Base-by-base conservation (phyloP, 2,113 vertebrate species). In the Nannobrachium achirus region DNA sequence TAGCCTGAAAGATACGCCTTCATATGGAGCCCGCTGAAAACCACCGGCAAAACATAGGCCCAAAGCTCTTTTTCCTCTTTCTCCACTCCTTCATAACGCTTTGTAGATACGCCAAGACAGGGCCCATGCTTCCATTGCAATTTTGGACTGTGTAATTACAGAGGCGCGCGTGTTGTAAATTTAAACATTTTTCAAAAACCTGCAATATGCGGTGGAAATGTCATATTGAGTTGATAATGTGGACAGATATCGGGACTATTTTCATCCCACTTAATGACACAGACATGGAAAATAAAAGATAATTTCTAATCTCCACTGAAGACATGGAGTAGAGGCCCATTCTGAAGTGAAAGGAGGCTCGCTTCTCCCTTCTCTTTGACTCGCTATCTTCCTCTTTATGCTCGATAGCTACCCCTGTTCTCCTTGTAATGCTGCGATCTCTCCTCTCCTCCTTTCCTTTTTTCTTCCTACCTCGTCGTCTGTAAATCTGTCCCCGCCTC, bases 61-160 rank as follows among this genome's bases (percentile, higher is more conserved):
- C 78, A 49, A 51, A 72, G 62, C 55, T 78, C 75, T 85, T 82
- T 33, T 86, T 74, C 78, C 83, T 73, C 75, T 82, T 80, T 80
- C 84, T 33, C 82, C 78, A 76, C 73, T 78, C 66, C 80, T 81
- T 66, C 55, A 38, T 64, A 14, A 60, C 60, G 78, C 87, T 91
- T 90, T 90, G 88, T 89, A 86, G 84, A 62, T 16, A 53, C 58
- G 89, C 91, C 91, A 91, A 80, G 33, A 81, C 73, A 49, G 69
- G 76, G 82, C 82, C 83, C 56, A 52, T 66, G 81, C 76, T 82
- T 82, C 86, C 76, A 73, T 70, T 76, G 82, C 86, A 76, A 67
- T 82, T 90, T 87, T 84, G 73, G 79, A 90, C 87, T 63, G 40
- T 87, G 64, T 90, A 90, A 92, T 93, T 92, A 90, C 83, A 77